These are phyloP conservation scores for Wiebesia pumilae DNA, from an alignment of 1,140 invertebrate genomes.

Conservation along the genomic window DNA sequence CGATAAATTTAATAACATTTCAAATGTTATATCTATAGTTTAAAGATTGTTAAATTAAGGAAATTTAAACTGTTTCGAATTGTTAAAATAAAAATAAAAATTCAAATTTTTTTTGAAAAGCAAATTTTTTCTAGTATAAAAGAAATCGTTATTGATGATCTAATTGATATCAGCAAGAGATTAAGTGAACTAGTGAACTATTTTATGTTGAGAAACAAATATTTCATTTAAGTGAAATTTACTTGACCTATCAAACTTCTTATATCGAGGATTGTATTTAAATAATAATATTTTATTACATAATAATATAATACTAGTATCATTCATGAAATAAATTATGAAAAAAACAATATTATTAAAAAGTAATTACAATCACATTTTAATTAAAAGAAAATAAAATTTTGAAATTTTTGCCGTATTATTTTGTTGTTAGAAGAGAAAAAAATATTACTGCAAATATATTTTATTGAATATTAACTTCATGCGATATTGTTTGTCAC, in stretches of 20 bases:
- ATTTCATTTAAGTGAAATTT: conserved; percentile 22
- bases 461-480: no score
- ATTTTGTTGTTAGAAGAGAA: no score
- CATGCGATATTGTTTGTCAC: not conserved
- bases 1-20: not conserved
- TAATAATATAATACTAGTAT: not conserved
- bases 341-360: not conserved
- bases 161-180: not conserved
- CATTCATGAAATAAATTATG: not conserved
- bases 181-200: conserved; percentile 19
- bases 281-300: conserved; percentile 3
- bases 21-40: not conserved
- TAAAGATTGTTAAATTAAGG: not conserved
- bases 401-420: no score
- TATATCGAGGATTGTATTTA: conserved; percentile 1
- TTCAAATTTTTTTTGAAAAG: not conserved
- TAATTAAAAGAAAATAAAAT: no score
- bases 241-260: not conserved
- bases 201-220: conserved; percentile 18
- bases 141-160: conserved; percentile 16
- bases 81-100: not conserved
- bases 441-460: no score
- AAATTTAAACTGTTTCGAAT: not conserved
- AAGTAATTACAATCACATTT: no score
- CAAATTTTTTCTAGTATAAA: not conserved